Evolutionary conservation across 2,113 vertebrate genomes (phyloP), one percentile per base, ranked within the genome.

Genomic region (Taurulus bubalis): DNA sequence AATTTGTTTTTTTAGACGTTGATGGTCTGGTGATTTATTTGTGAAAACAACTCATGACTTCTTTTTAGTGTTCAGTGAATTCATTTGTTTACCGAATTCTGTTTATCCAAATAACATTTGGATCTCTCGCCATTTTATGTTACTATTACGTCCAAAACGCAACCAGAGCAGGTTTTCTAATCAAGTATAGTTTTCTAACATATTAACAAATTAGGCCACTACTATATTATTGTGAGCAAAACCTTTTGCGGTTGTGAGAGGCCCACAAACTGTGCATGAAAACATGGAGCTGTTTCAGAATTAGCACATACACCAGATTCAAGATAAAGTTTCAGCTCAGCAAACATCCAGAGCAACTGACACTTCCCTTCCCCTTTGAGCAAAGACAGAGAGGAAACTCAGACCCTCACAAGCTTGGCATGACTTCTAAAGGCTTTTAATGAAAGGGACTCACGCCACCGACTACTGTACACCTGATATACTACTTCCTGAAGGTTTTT

Each of bases 281-380:
- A 79, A 86, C 70, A 85, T 51, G 18, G 66, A 64, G 71, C 77
- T 53, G 68, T 69, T 86, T 85, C 69, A 77, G 70, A 91, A 91
- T 88, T 85, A 91, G 85, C 79, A 82, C 82, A 85, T 80, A 82
- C 64, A 86, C 81, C 78, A 85, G 80, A 88, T 85, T 89, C 78
- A 78, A 92, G 90, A 90, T 93, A 87, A 91, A 77, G 86, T 93
- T 93, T 92, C 85, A 90, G 79, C 80, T 85, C 80, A 71, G 77
- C 68, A 85, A 91, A 90, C 72, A 89, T 79, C 51, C 69, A 83
- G 60, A 87, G 82, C 80, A 87, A 87, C 75, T 80, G 89, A 91
- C 86, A 90, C 89, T 89, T 91, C 85, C 81, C 71, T 83, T 85
- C 60, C 40, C 64, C n/a, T 63, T 36, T 87, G 84, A 92, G 76